Evolutionary conservation across 53 echinoderm and acorn worm genomes (phyloP), one percentile per base, ranked within the genome.

Genomic region (Luidia sarsii): DNA sequence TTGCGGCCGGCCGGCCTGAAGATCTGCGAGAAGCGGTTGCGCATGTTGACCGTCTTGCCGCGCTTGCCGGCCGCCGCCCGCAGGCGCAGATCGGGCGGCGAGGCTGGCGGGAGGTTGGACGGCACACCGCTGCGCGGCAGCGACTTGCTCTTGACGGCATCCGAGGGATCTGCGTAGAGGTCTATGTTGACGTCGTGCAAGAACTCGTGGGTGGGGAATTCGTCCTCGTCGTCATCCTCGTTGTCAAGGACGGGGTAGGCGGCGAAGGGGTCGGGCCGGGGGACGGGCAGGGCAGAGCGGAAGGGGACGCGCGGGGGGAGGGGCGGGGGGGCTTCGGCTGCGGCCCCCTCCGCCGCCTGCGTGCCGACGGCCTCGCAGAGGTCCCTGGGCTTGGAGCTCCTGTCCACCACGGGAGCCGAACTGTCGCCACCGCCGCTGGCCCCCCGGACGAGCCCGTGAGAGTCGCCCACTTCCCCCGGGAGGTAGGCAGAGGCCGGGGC

Each of bases 361-460:
- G 46, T 30, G 20, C 53, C 38, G 16, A 71, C 70, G 18, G 43
- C 63, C 33, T 84, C 71, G 18, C 50, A 27, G 45, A 72, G 48
- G 10, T 64, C 72, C 64, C 52, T 84, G 19, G 84, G 84, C 64
- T 84, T 84, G 63, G 84, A 72, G 65, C 84, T 84, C 60, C 84
- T 33, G 41, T 84, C 84, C 6, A 84, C 64, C n/a, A n/a, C 20
- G 32, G 84, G 84, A 38, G 84, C 72, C n/a, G 0, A 2, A 57
- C 29, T 45, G 48, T 60, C 77, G n/a, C 41, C 51, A 60, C 77
- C 77, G 10, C 77, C 77, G 15, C 19, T 43, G n/a, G 77, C 77
- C 20, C 77, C 77, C 19, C 41, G 46, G 61, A 60, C 8, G 9
- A 14, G 19, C 46, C 45, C 9, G 21, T 7, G 65, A 65, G 33